Conservation (phyloP, 2,797 vertebrate genomes). For the Mustela erminea region DNA sequence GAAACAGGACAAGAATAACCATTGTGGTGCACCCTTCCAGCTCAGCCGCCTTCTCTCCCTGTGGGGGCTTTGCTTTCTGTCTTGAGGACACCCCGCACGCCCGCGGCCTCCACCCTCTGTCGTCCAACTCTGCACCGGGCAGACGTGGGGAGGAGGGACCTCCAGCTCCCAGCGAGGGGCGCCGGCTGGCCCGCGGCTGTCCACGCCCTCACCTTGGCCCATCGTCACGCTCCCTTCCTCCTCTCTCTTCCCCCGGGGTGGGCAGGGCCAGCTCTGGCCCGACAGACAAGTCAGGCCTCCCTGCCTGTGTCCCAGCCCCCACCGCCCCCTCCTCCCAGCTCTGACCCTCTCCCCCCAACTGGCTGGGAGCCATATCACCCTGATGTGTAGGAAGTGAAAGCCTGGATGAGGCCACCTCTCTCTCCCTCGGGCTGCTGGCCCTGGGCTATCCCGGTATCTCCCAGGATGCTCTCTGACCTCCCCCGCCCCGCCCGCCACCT, state of each 20-base stretch:
- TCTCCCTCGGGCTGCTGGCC: neutral
- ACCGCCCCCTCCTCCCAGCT: neutral
- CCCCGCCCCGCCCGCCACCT: neutral
- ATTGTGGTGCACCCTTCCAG: neutral
- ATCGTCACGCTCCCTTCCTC: neutral
- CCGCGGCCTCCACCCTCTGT: neutral
- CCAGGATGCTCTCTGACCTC: neutral
- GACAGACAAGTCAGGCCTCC: neutral
- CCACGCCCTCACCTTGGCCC: neutral
- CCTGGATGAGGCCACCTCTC: neutral
- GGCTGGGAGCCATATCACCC: no score
- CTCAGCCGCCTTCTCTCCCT: neutral
- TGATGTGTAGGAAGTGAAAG: neutral
- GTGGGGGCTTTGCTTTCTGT: neutral
- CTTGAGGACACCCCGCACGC: neutral
- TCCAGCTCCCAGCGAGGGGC: neutral
- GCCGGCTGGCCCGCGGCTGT: neutral
- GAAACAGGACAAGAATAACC: conserved; percentile 51
- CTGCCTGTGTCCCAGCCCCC: neutral
- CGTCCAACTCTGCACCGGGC: neutral
- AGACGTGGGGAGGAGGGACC: neutral
- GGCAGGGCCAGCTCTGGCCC: neutral
- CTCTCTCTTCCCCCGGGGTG: neutral
- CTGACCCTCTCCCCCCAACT: neutral
- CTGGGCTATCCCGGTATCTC: neutral